Conservation (phyloP, 1,140 invertebrate species). For the Agrilus planipennis region DNA sequence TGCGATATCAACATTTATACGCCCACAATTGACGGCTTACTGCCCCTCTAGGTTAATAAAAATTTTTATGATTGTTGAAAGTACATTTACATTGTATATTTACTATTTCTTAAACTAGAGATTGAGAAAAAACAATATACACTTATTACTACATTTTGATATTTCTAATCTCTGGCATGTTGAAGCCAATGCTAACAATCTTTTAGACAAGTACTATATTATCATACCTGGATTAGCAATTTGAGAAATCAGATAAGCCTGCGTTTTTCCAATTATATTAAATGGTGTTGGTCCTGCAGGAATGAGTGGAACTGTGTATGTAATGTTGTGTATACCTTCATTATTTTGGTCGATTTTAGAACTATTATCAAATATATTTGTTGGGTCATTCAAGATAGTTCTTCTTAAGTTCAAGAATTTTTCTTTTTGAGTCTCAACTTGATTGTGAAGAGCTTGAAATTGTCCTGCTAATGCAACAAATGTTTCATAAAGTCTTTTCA, state of each 20-base stretch:
- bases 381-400: constrained; percentile 63
- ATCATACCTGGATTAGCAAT: too few relatives aligned
- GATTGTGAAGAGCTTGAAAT: constrained; percentile 62
- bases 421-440: constrained; percentile 63
- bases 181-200: too few relatives aligned
- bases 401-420: constrained; percentile 70
- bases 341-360: constrained; percentile 22
- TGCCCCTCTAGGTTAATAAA: too few relatives aligned
- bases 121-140: too few relatives aligned
- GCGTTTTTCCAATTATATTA: constrained; percentile 13
- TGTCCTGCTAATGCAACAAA: constrained; percentile 74
- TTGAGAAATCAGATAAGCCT: not conserved
- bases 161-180: too few relatives aligned
- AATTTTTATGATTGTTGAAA: too few relatives aligned
- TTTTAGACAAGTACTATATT: too few relatives aligned
- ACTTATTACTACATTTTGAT: too few relatives aligned
- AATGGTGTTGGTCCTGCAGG: constrained; percentile 35
- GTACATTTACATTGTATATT: too few relatives aligned
- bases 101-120: too few relatives aligned
- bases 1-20: too few relatives aligned
- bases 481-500: constrained; percentile 71
- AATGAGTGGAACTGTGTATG: constrained; percentile 19
- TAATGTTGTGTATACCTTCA: constrained; percentile 15
- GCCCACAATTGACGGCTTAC: too few relatives aligned
- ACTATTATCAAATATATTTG: constrained; percentile 61